Percentiles rank a stretch among this genome's conserved stretches.
Conservation (phyloP, 1,140 invertebrate species). For the Phocides pigmalion region DNA sequence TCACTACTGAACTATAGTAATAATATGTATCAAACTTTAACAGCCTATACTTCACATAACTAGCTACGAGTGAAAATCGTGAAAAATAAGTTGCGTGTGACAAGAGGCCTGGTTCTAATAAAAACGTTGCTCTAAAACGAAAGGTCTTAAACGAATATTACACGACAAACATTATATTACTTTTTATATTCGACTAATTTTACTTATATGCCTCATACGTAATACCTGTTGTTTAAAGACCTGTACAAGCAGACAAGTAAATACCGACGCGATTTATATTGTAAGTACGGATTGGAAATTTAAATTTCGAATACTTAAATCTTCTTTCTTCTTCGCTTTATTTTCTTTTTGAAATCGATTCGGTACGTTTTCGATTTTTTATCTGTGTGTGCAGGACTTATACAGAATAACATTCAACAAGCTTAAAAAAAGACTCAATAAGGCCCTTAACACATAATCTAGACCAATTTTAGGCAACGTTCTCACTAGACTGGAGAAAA, state of each 20-base stretch:
- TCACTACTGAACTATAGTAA: conserved; percentile 14
- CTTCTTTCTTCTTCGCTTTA: no score
- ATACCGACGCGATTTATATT: no score
- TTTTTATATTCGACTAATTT: no score
- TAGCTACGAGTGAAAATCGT: conserved; percentile 30
- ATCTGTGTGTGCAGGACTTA: not conserved
- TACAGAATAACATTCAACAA: no score
- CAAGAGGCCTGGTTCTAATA: conserved; percentile 1
- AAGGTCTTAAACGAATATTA: not conserved
- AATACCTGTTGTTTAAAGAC: not conserved
- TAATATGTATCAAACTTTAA: conserved; percentile 25
- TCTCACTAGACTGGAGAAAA: conserved; percentile 16
- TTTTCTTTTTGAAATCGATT: not conserved
- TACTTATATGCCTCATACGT: no score
- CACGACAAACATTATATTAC: no score
- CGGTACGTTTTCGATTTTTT: not conserved
- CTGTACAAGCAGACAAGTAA: no score
- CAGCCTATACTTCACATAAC: conserved; percentile 32
- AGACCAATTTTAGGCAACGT: conserved; percentile 17
- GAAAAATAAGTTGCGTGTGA: conserved; percentile 25
- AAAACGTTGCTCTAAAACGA: conserved; percentile 22
- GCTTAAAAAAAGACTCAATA: no score
- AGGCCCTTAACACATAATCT: not conserved
- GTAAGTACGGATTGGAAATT: no score
- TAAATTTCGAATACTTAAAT: no score